These are phyloP conservation scores for Sebastolobus alascanus DNA, from an alignment of 2,797 vertebrate species.

Conservation along the genomic window DNA sequence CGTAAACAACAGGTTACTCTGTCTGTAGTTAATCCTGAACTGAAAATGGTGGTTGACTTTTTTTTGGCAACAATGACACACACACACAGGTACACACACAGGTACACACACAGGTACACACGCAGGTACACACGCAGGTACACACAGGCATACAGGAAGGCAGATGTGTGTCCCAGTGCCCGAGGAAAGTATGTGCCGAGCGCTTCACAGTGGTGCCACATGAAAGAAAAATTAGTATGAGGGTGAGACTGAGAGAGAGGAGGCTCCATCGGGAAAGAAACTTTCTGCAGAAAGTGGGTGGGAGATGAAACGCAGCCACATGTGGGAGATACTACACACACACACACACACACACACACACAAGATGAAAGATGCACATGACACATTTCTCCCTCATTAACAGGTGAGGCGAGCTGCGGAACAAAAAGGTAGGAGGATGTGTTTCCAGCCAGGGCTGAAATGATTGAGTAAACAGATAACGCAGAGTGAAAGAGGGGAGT, in stretches of 20 bases:
- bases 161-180: constrained; percentile 44
- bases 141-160: constrained; percentile 14
- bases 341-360: neutral
- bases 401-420: constrained; percentile 50
- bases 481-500: constrained; percentile 9
- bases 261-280: constrained; percentile 43
- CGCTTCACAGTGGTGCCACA: constrained; percentile 36
- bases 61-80: constrained; percentile 12
- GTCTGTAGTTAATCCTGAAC: neutral
- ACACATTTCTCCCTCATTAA: constrained; percentile 53
- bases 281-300: constrained; percentile 51
- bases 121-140: neutral
- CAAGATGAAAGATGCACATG: constrained; percentile 40
- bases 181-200: constrained; percentile 38
- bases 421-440: constrained; percentile 33
- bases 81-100: neutral
- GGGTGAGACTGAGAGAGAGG: constrained; percentile 36
- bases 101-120: neutral
- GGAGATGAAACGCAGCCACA: constrained; percentile 55
- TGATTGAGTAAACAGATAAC: constrained; percentile 33
- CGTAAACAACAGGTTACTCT: constrained; percentile 12
- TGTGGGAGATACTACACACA: constrained; percentile 16
- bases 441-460: constrained; percentile 27
- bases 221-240: constrained; percentile 24
- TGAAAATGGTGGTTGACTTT: neutral